Evolutionary conservation across 2,797 vertebrate genomes (phyloP), one percentile per base, ranked within the genome.

Genomic region (Catostomus latipinnis): DNA sequence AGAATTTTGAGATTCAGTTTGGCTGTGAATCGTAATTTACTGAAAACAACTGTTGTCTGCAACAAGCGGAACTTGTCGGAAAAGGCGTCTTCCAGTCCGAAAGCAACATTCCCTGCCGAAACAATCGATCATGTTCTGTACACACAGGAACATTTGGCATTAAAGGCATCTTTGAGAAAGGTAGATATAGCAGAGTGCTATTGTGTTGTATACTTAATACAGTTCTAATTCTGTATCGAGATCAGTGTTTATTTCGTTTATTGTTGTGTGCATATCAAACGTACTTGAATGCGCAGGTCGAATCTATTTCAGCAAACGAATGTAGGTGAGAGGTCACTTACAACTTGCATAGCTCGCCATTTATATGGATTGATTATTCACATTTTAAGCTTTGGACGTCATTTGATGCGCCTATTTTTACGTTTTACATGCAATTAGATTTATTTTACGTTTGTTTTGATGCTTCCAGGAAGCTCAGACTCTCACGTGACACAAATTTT

Each of bases 91-190:
- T 82, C 90, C 4, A 90, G 88, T 79, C n/a, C 84, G n/a, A 88
- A 52, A 22, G 4, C 86, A n/a, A 5, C 53, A 54, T 4, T 52
- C 8, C 11, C 50, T 52, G 11, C 8, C 50, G 50, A 52, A 52
- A 52, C 8, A 52, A 8, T 9, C 8, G 50, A 52, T 9, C 50
- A 52, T 9, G 50, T 52, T 8, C 50, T 52, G 8, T 52, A 52
- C 85, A 90, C 81, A 0, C 82, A 79, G 56, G 92, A 94, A 83
- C 92, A 94, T 82, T 84, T 83, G 80, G 90, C 93, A 4, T 46
- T 95, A 61, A 91, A 94, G 84, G 88, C 88, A 18, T 90, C 91
- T 13, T 91, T 95, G 72, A 87, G 86, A 81, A 96, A 95, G 94
- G 93, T 95, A 96, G 48, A 86, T 46, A 22, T 78, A 4, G 65